Percentiles rank a stretch among this genome's conserved stretches.
phyloP scores from a whole-genome alignment of 2,113 vertebrate species.

The Thomomys bottae region DNA sequence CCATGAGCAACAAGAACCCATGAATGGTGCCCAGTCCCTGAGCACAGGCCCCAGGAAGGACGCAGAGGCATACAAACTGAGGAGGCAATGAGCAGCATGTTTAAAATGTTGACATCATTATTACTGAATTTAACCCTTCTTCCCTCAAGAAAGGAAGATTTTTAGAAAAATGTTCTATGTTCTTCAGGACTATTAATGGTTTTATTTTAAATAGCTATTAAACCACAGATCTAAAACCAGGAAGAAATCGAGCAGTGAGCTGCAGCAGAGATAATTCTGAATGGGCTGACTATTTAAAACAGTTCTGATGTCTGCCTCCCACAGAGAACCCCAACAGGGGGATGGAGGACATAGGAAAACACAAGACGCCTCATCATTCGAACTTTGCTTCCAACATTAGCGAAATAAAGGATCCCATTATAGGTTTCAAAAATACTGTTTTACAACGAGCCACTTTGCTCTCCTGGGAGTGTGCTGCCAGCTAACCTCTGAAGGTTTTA shows the following conservation, averaged over 20 bases:
- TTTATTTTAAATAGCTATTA: background rate
- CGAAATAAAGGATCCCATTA: background rate
- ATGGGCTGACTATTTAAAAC: background rate
- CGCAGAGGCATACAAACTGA: too few species aligned
- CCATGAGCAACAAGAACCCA: too few species aligned
- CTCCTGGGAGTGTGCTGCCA: background rate
- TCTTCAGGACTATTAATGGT: background rate
- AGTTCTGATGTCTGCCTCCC: background rate
- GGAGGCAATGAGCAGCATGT: background rate
- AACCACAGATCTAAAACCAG: background rate
- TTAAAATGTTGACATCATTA: background rate
- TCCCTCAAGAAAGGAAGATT: background rate
- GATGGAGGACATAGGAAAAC: background rate
- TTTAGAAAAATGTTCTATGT: conserved; percentile 1
- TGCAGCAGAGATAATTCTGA: background rate
- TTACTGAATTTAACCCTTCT: background rate
- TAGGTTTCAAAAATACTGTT: background rate
- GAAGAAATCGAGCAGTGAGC: background rate
- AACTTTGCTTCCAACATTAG: background rate
- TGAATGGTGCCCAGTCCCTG: too few species aligned
- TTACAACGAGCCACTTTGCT: background rate
- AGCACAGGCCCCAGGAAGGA: too few species aligned
- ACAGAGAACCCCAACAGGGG: background rate
- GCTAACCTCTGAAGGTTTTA: background rate
- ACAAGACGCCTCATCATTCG: background rate